Percentiles rank a stretch among this genome's conserved stretches.
Conservation (phyloP, 2,888 invertebrate genomes). For the Scaptomyza parva region DNA sequence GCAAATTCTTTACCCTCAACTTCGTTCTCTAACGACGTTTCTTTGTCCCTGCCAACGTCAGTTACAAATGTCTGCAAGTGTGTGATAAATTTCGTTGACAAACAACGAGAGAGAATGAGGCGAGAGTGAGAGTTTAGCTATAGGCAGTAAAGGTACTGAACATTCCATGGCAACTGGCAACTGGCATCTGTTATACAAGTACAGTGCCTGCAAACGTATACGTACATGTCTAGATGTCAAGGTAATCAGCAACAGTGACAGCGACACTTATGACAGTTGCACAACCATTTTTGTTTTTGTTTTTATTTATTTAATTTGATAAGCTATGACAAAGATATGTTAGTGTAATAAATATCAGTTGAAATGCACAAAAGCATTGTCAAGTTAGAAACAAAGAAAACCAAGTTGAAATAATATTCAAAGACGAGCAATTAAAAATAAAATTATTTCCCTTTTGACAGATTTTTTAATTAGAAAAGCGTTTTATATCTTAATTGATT, state of each 20-base stretch:
- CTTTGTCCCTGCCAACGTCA: constrained; percentile 36
- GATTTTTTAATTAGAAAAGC: no score
- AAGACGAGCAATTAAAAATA: neutral
- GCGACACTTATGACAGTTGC: constrained; percentile 53
- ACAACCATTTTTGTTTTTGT: constrained; percentile 7
- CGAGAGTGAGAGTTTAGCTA: neutral
- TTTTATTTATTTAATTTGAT: constrained; percentile 55
- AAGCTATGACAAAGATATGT: constrained; percentile 20
- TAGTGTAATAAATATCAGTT: neutral
- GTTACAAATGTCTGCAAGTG: constrained; percentile 69
- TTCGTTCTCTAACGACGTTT: neutral
- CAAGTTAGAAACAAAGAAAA: neutral
- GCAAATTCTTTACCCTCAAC: constrained; percentile 46
- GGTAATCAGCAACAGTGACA: constrained; percentile 43
- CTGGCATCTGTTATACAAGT: constrained; percentile 4
- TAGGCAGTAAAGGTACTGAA: constrained; percentile 7
- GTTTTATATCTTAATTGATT: no score
- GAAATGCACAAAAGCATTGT: neutral
- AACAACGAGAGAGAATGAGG: neutral
- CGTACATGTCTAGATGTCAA: constrained; percentile 29
- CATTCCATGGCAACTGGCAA: neutral
- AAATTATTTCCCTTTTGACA: no score
- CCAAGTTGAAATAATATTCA: neutral
- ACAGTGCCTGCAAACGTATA: constrained; percentile 16
- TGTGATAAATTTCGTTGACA: constrained; percentile 74